Evolutionary conservation across 2,888 invertebrate species (phyloP).

Genomic region (Lepas anatifera): DNA sequence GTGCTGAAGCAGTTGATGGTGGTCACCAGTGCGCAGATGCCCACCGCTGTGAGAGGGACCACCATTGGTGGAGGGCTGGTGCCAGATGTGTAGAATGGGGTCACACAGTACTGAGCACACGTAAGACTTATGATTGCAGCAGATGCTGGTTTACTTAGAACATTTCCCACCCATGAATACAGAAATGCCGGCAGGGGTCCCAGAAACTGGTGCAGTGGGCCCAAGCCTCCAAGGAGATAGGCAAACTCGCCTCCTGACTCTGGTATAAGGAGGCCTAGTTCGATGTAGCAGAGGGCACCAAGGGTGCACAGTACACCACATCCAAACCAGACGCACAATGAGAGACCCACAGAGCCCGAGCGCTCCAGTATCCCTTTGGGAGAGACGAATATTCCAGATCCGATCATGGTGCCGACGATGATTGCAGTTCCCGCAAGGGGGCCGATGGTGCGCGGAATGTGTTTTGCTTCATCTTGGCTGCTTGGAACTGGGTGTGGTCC

Average conservation of each 20-base stretch:
- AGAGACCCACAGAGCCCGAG: conserved; percentile 67
- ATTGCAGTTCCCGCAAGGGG: conserved; percentile 67
- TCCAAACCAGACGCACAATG: conserved; percentile 61
- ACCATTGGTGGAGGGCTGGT: too few relatives aligned
- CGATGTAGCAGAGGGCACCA: conserved; percentile 65
- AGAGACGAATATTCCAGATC: conserved; percentile 75
- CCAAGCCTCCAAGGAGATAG: conserved; percentile 63
- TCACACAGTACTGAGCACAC: conserved; percentile 55
- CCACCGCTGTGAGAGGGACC: too few relatives aligned
- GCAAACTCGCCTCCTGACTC: conserved; percentile 71
- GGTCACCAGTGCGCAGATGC: conserved; percentile 44
- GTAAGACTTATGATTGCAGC: conserved; percentile 65
- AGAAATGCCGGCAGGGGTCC: conserved; percentile 64
- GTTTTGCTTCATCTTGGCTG: neutral
- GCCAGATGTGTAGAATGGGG: conserved; percentile 6
- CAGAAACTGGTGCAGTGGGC: conserved; percentile 38
- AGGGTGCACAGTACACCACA: conserved; percentile 67
- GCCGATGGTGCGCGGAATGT: conserved; percentile 40
- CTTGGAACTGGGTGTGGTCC: too few relatives aligned
- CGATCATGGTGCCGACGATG: conserved; percentile 80
- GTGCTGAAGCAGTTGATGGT: conserved; percentile 93
- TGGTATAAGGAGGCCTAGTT: conserved; percentile 75
- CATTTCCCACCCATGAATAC: conserved; percentile 63
- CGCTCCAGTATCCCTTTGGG: conserved; percentile 60
- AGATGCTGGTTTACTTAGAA: conserved; percentile 61